Conservation (phyloP, 2,888 invertebrate genomes). For the Epirrhoe alternata region DNA sequence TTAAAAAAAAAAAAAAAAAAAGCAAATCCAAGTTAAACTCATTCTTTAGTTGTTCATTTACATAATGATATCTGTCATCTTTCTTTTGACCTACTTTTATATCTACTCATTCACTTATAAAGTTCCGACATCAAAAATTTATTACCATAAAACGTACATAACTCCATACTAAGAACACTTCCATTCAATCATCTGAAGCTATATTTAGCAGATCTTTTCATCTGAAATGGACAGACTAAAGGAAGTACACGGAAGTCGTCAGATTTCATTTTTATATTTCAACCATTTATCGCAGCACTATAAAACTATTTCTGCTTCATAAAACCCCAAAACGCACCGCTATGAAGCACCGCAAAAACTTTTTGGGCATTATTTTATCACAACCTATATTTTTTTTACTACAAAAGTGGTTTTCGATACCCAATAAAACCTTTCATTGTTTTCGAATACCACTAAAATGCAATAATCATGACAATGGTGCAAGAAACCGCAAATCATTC, state of each 20-base stretch:
- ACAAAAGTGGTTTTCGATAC: background rate
- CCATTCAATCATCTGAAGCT: conserved; percentile 7
- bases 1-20: no score
- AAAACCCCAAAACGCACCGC: conserved; percentile 24
- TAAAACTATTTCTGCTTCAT: conserved; percentile 39
- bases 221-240: conserved; percentile 15
- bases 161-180: conserved; percentile 8
- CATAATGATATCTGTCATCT: background rate
- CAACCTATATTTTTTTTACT: background rate
- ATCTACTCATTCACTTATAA: background rate
- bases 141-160: conserved; percentile 13
- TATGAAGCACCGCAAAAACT: conserved; percentile 15
- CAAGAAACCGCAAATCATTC: no score
- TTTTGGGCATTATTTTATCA: conserved; percentile 6
- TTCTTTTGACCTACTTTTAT: no score
- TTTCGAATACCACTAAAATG: background rate
- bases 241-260: conserved; percentile 32
- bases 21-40: no score
- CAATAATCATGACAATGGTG: no score
- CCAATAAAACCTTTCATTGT: background rate
- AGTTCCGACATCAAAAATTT: background rate
- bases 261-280: conserved; percentile 35
- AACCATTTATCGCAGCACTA: conserved; percentile 34
- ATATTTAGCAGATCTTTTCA: conserved; percentile 26
- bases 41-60: no score